Conservation (phyloP, 1,140 invertebrate species). For the Aplysia californica region DNA sequence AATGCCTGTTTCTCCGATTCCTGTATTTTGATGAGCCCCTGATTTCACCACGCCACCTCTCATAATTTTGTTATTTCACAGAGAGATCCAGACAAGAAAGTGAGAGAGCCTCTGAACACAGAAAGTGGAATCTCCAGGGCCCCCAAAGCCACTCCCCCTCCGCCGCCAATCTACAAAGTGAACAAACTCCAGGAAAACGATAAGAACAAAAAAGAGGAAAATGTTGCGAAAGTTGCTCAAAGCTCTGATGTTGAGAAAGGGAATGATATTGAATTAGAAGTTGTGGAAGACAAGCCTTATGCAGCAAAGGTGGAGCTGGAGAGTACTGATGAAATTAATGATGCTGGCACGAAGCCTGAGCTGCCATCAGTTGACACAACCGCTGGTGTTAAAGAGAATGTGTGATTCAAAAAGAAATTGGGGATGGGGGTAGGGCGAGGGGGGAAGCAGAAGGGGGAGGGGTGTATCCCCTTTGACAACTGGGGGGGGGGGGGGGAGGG, state of each 20-base stretch:
- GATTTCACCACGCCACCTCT: too few species aligned
- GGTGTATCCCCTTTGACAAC: too few species aligned
- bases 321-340: neutral
- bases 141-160: constrained; percentile 20
- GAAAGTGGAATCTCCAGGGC: constrained; percentile 13
- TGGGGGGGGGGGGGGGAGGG: too few species aligned
- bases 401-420: neutral
- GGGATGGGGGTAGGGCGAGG: neutral
- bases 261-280: neutral
- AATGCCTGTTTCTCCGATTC: too few species aligned
- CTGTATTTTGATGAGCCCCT: too few species aligned
- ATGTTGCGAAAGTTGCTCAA: neutral
- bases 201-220: neutral
- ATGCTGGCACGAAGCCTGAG: neutral
- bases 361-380: neutral
- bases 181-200: constrained; percentile 23
- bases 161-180: constrained; percentile 15
- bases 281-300: neutral
- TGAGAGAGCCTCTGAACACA: constrained; percentile 22
- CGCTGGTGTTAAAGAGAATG: neutral
- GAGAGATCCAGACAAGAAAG: constrained; percentile 21
- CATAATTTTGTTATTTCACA: too few species aligned
- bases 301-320: neutral
- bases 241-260: constrained; percentile 1
- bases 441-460: too few species aligned